Base-by-base conservation (phyloP, 2,113 vertebrate species). In the Campylomormyrus numenius region DNA sequence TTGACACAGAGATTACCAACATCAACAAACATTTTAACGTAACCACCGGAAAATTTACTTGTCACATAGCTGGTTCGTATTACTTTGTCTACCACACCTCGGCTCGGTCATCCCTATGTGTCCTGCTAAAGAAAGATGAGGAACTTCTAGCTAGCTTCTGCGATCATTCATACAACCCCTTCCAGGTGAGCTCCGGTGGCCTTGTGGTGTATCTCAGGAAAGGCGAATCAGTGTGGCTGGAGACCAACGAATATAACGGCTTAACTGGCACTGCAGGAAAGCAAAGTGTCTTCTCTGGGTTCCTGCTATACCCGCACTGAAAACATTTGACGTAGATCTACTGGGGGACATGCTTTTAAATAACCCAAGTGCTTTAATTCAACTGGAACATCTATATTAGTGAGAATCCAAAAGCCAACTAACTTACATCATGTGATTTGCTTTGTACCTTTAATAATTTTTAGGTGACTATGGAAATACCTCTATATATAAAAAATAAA, bases 201-300 rank as follows among this genome's bases (percentile, higher is more conserved):
- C 49, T 93, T 0, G 91, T 96, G 0, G 92, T 97, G 24, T 92
- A 21, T 0, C 42, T 97, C 91, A 6, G 0, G 1, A 19, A 5
- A 3, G 94, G 88, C 0, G 90, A 96, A 0, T 3, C 96, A 86
- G 95, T 97, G 5, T 98, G 97, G 97, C 93, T 98, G 90, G 90
- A 0, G 0, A 95, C 95, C 62, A 97, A 95, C 0, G 94, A 95
- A 19, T 96, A 96, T 93, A 96, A 97, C 0, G 95, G 95, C 90
- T 96, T 98, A 95, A 94, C 96, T 92, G 97, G 95, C 77, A 93
- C 77, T 0, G 77, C 46, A 2, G 91, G 35, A 66, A 95, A 94
- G 0, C 94, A 95, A 92, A 97, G 96, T 3, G 35, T 97, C 91
- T 98, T 98, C 94, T 97, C 97, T 0, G 97, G 97, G 7, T 97